Percentiles rank a stretch among this genome's conserved stretches.
Conservation (phyloP, 2,888 invertebrate genomes). For the Eupithecia abbreviata region DNA sequence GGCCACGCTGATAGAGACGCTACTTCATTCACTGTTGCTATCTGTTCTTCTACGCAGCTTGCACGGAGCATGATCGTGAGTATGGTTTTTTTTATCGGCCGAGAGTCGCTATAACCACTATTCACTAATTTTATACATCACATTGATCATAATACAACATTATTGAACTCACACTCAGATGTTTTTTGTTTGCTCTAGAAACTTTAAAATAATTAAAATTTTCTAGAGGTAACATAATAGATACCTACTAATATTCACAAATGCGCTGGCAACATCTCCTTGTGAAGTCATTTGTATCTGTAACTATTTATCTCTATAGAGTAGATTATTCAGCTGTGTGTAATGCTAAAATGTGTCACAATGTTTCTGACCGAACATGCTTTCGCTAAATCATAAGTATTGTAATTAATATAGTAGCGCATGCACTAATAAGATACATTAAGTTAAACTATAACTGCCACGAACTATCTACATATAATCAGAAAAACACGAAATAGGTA, state of each 20-base stretch:
- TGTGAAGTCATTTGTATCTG: constrained; percentile 45
- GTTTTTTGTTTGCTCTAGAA: constrained; percentile 30
- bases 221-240: no score
- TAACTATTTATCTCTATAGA: constrained; percentile 48
- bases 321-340: constrained; percentile 47
- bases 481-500: not conserved
- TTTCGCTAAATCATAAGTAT: constrained; percentile 53
- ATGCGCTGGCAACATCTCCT: constrained; percentile 76
- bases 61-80: constrained; percentile 96
- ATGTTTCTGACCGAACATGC: constrained; percentile 60
- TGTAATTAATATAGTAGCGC: constrained; percentile 49
- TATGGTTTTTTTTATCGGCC: constrained; percentile 75
- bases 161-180: constrained; percentile 34
- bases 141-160: constrained; percentile 27
- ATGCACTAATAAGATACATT: constrained; percentile 18
- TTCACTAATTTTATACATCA: constrained; percentile 44
- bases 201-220: not conserved
- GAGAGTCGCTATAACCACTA: constrained; percentile 45
- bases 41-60: constrained; percentile 89
- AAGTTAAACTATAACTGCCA: not conserved
- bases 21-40: constrained; percentile 86
- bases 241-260: not conserved
- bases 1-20: constrained; percentile 65
- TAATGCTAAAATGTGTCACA: constrained; percentile 46
- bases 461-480: not conserved